These are phyloP conservation scores for Shargacucullia verbasci DNA, from an alignment of 2,888 invertebrate species.

Conservation along the genomic window DNA sequence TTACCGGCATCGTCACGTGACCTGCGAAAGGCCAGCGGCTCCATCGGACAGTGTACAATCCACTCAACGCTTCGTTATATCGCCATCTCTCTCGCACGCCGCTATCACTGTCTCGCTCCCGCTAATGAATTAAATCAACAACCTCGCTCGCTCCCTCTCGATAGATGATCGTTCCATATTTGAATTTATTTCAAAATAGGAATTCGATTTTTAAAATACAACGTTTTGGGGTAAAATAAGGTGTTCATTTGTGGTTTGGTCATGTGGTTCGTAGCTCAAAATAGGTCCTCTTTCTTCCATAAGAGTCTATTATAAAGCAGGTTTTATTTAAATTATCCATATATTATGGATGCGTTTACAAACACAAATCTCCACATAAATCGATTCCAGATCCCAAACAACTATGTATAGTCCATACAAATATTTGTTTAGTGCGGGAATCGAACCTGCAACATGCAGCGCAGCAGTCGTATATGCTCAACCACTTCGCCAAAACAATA, in stretches of 20 bases:
- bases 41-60: conserved; percentile 34
- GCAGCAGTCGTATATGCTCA: too few species aligned
- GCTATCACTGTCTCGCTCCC: conserved; percentile 72
- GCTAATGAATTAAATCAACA: conserved; percentile 89
- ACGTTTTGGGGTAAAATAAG: conserved; percentile 11
- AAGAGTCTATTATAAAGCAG: too few species aligned
- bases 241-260: neutral
- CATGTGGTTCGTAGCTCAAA: neutral
- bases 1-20: neutral
- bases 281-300: too few species aligned
- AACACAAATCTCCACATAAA: too few species aligned
- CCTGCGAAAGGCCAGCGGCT: conserved; percentile 21
- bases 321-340: too few species aligned
- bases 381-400: too few species aligned
- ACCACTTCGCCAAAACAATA: too few species aligned
- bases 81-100: conserved; percentile 61
- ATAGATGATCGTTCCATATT: conserved; percentile 79
- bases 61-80: conserved; percentile 42
- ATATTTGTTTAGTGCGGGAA: too few species aligned
- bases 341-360: too few species aligned
- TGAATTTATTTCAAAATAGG: conserved; percentile 81
- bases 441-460: too few species aligned
- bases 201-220: conserved; percentile 66
- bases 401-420: too few species aligned
- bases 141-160: conserved; percentile 86